Base-by-base conservation (phyloP, 2,888 invertebrate genomes). In the Tiliacea citrago region DNA sequence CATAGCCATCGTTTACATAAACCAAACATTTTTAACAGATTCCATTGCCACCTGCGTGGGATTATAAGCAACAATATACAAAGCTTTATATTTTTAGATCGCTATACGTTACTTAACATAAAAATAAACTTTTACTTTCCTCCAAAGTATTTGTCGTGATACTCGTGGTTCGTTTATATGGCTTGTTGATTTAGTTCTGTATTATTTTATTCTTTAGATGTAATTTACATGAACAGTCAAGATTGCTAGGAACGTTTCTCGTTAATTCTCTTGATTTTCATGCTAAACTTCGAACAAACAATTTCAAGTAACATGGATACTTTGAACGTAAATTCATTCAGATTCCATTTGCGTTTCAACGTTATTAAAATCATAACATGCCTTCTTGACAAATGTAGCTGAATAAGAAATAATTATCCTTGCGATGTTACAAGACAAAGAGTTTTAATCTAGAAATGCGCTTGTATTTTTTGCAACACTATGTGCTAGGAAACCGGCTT, bases 171-270 rank as follows among this genome's bases (percentile, higher is more conserved):
- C 12, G 24, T 61, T 73, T 61, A 61, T 69, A 45, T 57, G 16
- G 39, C 45, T 75, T 63, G 24, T 57, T 75, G 45, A 71, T 65
- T 72, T 55, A n/a, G 18, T 71, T 72, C 35, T 42, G 61, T 73
- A 21, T 63, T 62, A 0, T 49, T 81, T 49, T 68, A 73, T 72
- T 74, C 18, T 60, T 60, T 60, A 9, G n/a, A n/a, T n/a, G n/a
- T 72, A 71, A 73, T 80, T 78, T 85, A 69, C 61, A 75, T 79
- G 63, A 73, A 70, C 58, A 68, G 49, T 81, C 77, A 86, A 84
- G 79, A 76, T 78, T 77, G 72, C 63, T 63, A 75, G 65, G 68
- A 67, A 70, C 67, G 35, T 70, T 82, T 75, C 68, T 58, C 77
- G 71, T 69, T 62, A 53, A 71, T 68, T 78, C 60, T 73, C 58